Percentiles rank a stretch among this genome's conserved stretches.
These are phyloP conservation scores for Sus cebifrons DNA, from an alignment of 2,797 vertebrate genomes.

Conservation along the genomic window DNA sequence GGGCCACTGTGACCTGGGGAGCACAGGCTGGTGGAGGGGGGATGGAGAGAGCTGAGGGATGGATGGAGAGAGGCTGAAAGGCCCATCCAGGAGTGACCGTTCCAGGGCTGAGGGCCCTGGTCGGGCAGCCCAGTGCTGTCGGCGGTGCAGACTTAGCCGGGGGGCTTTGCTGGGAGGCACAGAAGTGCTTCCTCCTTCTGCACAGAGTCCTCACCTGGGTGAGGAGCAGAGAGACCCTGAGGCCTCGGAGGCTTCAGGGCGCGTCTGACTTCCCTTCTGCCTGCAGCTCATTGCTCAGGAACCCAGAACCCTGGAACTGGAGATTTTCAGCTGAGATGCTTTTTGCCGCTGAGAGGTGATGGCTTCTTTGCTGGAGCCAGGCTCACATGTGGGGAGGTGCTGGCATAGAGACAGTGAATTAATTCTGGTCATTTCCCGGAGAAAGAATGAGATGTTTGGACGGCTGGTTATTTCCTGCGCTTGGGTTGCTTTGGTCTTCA, in stretches of 20 bases:
- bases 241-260: background rate
- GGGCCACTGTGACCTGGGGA: no score
- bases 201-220: accelerated
- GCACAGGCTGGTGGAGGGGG: no score
- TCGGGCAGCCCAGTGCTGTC: no score
- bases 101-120: background rate
- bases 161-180: background rate
- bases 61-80: background rate
- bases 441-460: background rate
- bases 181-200: accelerated
- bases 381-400: background rate
- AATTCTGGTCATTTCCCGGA: background rate
- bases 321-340: conserved; percentile 21
- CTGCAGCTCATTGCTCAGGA: background rate
- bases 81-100: background rate
- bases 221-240: background rate
- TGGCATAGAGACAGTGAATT: background rate
- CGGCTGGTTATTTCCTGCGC: background rate
- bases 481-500: background rate
- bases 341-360: background rate
- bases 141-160: accelerated
- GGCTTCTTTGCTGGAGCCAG: background rate
- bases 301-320: background rate
- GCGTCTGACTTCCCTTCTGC: background rate
- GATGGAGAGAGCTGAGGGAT: background rate